Base-by-base conservation (phyloP, 92 coral and sea anemone genomes). In the Porites divaricata region DNA sequence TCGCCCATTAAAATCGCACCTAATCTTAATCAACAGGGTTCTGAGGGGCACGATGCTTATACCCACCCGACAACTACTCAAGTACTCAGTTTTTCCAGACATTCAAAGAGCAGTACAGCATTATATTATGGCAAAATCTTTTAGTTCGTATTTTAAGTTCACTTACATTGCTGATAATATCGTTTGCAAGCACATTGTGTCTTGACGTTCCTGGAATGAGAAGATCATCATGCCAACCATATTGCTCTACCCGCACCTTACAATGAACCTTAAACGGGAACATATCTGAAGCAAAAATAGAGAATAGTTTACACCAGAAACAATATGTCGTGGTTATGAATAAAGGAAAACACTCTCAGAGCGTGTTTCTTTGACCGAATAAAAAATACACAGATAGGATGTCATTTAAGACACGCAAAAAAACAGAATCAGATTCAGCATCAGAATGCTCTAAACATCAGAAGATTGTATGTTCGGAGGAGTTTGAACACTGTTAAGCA, bases 91-190 rank as follows among this genome's bases (percentile, higher is more conserved):
- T 35, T 1, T 35, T 35, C 45, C 45, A 35, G 45, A 2, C 45
- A 35, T 4, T 35, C 45, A 35, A 35, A 35, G 45, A 35, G 45
- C 3, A 35, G 45, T 35, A 6, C 15, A 9, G 6, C 65, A 13
- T 28, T n/a, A 21, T 67, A 13, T 28, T n/a, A 21, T 67, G 41
- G 48, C 23, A 13, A 28, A 53, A 54, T 20, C 65, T n/a, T 26
- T 11, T 2, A 72, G 20, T 9, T n/a, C 17, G 12, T 6, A 16
- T 4, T 8, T 2, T 17, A 20, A 21, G 17, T 14, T 41, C 8
- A 78, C 84, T 67, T 66, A 79, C 84, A 67, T 79, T 79, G 65
- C 59, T 79, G 24, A 1, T 79, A 15, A 79, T 66, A 25, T 66
- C 48, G 52, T 53, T 79, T 13, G 74, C 53, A 17, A 79, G 23